Evolutionary conservation across 2,888 invertebrate species (phyloP).

Genomic region (Acrobasis consociella): DNA sequence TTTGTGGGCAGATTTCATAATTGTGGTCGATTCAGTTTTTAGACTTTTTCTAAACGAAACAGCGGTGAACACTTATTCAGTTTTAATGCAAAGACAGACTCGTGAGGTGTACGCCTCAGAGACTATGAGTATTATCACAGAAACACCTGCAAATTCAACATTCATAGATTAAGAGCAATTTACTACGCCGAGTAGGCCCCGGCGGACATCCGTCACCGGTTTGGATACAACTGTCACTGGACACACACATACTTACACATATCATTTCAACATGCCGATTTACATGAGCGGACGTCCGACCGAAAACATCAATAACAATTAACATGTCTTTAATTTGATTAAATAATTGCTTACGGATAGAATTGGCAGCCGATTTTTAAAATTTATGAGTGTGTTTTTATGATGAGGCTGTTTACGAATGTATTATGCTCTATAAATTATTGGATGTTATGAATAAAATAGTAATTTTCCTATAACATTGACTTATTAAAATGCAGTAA

Average conservation of each 20-base stretch:
- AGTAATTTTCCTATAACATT: no score
- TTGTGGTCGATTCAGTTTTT: no score
- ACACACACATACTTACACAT: slow-evolving; percentile 9
- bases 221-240: slow-evolving; percentile 7
- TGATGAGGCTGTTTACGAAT: background rate
- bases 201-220: slow-evolving; percentile 20
- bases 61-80: no score
- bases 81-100: no score
- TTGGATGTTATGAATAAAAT: no score
- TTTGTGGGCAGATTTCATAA: no score
- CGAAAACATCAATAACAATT: slow-evolving; percentile 8
- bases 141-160: background rate
- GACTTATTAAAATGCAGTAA: no score
- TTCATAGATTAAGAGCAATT: slow-evolving; percentile 11
- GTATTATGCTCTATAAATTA: background rate
- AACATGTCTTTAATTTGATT: background rate
- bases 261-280: slow-evolving; percentile 9
- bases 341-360: background rate
- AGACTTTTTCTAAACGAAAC: no score
- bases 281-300: slow-evolving; percentile 18
- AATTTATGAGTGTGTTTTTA: no score
- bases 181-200: slow-evolving; percentile 2
- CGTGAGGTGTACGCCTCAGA: no score
- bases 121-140: background rate
- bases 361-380: background rate